These are phyloP conservation scores for Ifrita kowaldi DNA, from an alignment of 2,113 vertebrate genomes.

Conservation along the genomic window DNA sequence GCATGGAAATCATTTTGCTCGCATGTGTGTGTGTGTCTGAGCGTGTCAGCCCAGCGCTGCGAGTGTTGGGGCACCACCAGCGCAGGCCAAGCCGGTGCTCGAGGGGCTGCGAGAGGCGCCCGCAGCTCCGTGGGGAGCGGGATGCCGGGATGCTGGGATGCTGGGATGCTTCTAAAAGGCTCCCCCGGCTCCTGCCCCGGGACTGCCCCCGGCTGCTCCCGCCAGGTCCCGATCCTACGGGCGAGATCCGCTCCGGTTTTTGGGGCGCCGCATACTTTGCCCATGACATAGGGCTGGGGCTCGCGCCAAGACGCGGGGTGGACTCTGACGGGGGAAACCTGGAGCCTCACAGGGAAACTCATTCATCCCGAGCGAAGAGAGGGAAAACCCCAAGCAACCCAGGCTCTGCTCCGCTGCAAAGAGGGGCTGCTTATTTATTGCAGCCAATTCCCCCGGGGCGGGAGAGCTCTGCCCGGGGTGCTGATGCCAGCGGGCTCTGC, in stretches of 20 bases:
- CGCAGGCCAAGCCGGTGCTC: neutral
- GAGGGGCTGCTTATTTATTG: neutral
- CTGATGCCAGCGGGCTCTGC: neutral
- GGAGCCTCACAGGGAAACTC: slow-evolving; percentile 23
- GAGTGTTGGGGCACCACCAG: neutral
- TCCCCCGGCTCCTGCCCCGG: neutral
- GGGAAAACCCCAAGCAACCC: neutral
- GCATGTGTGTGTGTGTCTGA: neutral
- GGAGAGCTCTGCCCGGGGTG: neutral
- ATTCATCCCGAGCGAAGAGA: neutral
- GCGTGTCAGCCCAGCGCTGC: neutral
- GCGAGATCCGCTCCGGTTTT: slow-evolving; percentile 32
- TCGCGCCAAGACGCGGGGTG: slow-evolving; percentile 63
- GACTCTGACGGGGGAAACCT: slow-evolving; percentile 4
- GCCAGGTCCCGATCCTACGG: neutral
- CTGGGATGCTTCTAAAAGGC: no score
- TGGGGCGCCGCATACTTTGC: slow-evolving; percentile 67
- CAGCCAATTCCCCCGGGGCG: neutral
- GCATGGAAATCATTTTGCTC: neutral
- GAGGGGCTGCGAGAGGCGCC: neutral
- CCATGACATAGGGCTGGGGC: slow-evolving; percentile 68
- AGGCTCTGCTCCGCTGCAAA: neutral
- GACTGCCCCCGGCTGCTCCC: neutral
- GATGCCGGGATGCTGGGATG: neutral
- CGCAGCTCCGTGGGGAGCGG: neutral